These are phyloP conservation scores for Falcunculus frontatus DNA, from an alignment of 2,113 vertebrate genomes.

Conservation along the genomic window DNA sequence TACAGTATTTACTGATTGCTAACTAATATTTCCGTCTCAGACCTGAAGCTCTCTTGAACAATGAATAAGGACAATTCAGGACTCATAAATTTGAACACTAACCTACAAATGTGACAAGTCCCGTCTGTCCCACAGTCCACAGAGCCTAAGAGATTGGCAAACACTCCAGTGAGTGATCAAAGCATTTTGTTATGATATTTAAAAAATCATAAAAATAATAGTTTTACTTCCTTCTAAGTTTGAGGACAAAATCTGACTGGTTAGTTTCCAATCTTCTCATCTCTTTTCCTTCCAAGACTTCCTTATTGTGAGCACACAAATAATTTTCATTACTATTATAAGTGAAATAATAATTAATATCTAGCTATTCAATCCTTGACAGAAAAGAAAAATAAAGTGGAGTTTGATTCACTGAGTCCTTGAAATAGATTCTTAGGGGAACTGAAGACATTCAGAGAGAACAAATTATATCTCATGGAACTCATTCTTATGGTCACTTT, in stretches of 20 bases:
- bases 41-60: background rate
- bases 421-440: background rate
- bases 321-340: background rate
- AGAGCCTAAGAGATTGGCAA: background rate
- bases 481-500: background rate
- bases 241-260: background rate
- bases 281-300: background rate
- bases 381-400: background rate
- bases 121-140: background rate
- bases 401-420: constrained; percentile 8
- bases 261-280: background rate
- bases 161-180: background rate
- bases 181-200: background rate
- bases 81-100: background rate
- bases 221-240: background rate
- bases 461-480: constrained; percentile 6
- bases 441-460: constrained; percentile 7
- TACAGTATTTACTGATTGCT: background rate
- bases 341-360: constrained; percentile 15
- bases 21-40: background rate
- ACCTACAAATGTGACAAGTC: background rate
- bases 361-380: background rate
- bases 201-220: background rate
- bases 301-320: background rate
- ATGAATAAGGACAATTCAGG: background rate